phyloP scores from a whole-genome alignment of 2,888 invertebrate species.

The Leistus spinibarbis region DNA sequence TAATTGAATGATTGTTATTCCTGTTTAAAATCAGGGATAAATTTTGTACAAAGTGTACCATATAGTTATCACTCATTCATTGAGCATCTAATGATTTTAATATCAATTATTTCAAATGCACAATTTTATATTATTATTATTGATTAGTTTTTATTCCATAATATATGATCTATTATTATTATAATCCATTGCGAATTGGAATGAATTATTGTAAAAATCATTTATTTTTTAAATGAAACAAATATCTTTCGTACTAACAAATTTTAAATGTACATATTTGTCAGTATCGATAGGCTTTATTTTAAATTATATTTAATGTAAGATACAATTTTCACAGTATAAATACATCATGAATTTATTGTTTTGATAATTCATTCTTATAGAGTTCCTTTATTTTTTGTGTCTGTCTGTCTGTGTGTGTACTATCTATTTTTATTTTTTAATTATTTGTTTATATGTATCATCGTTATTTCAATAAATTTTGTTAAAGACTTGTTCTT shows the following conservation, averaged over 20 bases:
- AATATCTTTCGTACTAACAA: conserved; percentile 24
- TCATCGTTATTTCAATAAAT: conserved; percentile 6
- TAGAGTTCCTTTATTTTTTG: conserved; percentile 2
- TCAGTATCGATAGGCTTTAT: conserved; percentile 23
- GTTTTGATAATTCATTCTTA: conserved; percentile 32
- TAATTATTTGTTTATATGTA: background rate
- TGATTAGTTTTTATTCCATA: background rate
- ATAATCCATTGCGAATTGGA: background rate
- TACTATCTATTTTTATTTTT: background rate
- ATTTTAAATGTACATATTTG: conserved; percentile 31
- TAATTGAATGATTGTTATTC: conserved; percentile 21
- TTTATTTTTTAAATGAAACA: background rate
- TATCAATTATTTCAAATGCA: background rate
- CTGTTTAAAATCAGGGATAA: conserved; percentile 5
- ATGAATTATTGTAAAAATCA: background rate
- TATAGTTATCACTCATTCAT: conserved; percentile 22
- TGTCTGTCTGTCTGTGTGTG: background rate
- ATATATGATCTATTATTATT: background rate
- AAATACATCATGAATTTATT: conserved; percentile 27
- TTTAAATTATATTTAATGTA: conserved; percentile 30
- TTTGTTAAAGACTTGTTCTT: background rate
- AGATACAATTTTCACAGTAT: conserved; percentile 20
- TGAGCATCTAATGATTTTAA: background rate
- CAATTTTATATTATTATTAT: background rate
- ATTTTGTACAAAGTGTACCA: conserved; percentile 32